phyloP scores from a whole-genome alignment of 2,113 vertebrate genomes.

The Oceanodroma tethys region DNA sequence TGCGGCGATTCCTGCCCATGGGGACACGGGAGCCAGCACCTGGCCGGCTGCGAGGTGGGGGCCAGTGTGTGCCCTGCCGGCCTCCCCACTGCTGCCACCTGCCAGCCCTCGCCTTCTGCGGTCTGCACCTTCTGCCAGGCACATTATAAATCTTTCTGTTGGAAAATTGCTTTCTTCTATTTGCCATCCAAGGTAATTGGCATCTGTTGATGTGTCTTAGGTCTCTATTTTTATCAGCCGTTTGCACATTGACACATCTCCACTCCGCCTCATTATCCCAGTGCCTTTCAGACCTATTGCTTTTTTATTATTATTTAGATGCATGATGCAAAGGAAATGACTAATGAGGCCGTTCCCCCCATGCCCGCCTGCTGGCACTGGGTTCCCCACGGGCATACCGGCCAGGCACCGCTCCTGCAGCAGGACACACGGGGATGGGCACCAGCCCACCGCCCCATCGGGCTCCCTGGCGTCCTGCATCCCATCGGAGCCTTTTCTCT shows the following conservation, averaged over 20 bases:
- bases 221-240: background rate
- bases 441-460: background rate
- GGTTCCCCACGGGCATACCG: background rate
- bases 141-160: background rate
- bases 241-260: background rate
- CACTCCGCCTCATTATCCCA: background rate
- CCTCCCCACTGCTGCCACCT: background rate
- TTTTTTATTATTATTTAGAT: background rate
- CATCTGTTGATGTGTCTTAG: background rate
- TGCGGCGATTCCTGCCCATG: background rate
- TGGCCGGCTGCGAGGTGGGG: fast-evolving
- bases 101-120: background rate
- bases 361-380: background rate
- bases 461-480: background rate
- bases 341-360: background rate
- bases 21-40: background rate
- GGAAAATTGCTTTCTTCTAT: background rate
- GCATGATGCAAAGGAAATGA: background rate
- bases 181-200: background rate
- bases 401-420: background rate
- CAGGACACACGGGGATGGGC: fast-evolving
- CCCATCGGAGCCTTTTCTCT: background rate
- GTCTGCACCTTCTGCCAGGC: background rate
- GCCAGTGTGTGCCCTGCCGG: fast-evolving
- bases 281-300: background rate